Evolutionary conservation across 2,113 vertebrate genomes (phyloP), one percentile per base, ranked within the genome.

Genomic region (Melanerpes formicivorus): DNA sequence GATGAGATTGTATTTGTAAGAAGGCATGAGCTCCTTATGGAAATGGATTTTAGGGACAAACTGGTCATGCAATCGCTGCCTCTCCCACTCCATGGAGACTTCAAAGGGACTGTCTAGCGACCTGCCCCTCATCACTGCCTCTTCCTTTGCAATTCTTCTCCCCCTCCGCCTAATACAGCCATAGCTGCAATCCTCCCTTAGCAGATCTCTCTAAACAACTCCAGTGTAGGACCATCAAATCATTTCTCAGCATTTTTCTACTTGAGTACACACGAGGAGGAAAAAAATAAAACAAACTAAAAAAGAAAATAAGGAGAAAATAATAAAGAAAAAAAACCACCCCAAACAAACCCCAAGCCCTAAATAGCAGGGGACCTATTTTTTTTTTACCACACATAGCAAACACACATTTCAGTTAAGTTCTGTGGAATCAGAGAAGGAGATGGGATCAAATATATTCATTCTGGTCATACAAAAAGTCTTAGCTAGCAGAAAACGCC

Each of bases 21-120:
- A 96, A 96, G 73, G 94, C 54, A 97, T 97, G 97, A 96, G 50
- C 67, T 95, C 90, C 92, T 96, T 70, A 97, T 97, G 97, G 74
- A 97, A 95, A 97, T 97, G 97, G 87, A 91, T 86, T 92, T 91
- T 79, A 93, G 95, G 95, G 90, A 95, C 90, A 93, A 92, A 95
- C 90, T 95, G 65, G 65, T 95, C 95, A 97, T 97, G 95, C 95
- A 96, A 90, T 92, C 80, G 67, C 86, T 96, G 93, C 84, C 77
- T 94, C 63, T 93, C 82, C 44, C 71, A 86, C 88, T 92, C 88
- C 88, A 92, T 40, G 90, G 84, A 93, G 58, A 52, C 72, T 93
- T 92, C 67, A 93, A 95, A 89, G 90, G 90, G 86, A 77, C 77
- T 70, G 54, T 30, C 25, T n/a, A 75, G 64, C 82, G 80, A 46